Percentiles rank a stretch among this genome's conserved stretches.
Conservation (phyloP, 2,797 vertebrate genomes). For the Crypturellus tataupa region DNA sequence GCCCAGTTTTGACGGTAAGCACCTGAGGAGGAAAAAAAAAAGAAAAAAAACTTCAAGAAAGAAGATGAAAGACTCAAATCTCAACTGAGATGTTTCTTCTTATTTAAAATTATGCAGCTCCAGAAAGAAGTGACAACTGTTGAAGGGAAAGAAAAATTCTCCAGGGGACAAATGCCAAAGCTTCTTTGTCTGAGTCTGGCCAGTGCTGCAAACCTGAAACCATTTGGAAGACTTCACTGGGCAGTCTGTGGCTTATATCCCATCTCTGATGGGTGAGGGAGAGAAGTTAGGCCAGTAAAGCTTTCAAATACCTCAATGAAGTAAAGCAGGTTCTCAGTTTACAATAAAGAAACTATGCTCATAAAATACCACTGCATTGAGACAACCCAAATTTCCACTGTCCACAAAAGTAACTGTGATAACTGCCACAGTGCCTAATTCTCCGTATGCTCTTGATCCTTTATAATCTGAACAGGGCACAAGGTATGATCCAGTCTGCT, state of each 20-base stretch:
- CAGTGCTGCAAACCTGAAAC: neutral
- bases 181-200: neutral
- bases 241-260: neutral
- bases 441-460: neutral
- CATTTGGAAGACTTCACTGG: neutral
- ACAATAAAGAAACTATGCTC: neutral
- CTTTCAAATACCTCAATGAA: neutral
- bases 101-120: neutral
- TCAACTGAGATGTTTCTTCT: slow-evolving; percentile 20
- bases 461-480: neutral
- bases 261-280: neutral
- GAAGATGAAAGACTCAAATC: slow-evolving; percentile 16
- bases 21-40: neutral
- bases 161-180: neutral
- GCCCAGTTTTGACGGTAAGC: neutral
- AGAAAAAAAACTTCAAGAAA: neutral
- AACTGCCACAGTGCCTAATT: neutral
- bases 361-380: neutral
- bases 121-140: neutral
- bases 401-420: neutral
- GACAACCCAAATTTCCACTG: neutral
- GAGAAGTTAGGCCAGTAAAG: neutral
- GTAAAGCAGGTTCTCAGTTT: neutral
- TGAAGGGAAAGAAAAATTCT: neutral
- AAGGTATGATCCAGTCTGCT: neutral